Evolutionary conservation across 2,888 invertebrate species (phyloP), one percentile per base, ranked within the genome.

Genomic region (Keiferia lycopersicella): DNA sequence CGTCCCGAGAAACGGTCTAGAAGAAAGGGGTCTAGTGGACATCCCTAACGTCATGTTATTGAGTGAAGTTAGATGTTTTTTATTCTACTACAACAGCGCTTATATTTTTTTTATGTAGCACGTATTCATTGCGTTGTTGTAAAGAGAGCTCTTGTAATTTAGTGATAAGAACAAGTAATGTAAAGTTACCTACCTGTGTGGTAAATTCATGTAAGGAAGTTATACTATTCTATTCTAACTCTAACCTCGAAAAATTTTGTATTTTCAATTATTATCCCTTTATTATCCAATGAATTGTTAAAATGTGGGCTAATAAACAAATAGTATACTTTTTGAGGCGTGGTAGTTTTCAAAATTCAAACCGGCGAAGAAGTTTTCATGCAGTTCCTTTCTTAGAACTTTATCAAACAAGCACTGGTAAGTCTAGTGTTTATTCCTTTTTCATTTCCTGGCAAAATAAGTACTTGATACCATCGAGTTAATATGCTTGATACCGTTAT

Each of bases 321-420:
- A 16, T n/a, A 7, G 22, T 30, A n/a, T 60, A 60, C 18, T 22
- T 60, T 18, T 12, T 60, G 11, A 60, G 41, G 18, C 30, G 60
- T 60, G 45, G 45, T 7, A 26, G 20, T 14, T 26, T 12, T n/a
- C 22, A 41, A 60, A 22, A 22, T 11, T 14, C 57, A 12, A 34
- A 56, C 41, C 61, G 58, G 41, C 45, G 62, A 62, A 76, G 74
- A 68, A 71, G 65, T 63, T 77, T 76, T 68, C 74, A 81, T 65
- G 67, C 66, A 45, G 69, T 79, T 61, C 84, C 88, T 16, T 84
- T 89, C 69, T 58, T 86, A 53, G 81, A 84, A 59, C 78, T 90
- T 20, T 90, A 87, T 66, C 72, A 83, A 67, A 80, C 75, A 76
- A 80, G 78, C 34, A 87, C 85, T 66, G 89, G 91, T 89, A 73